Percentiles rank a stretch among this genome's conserved stretches.
Conservation (phyloP, 2,113 vertebrate species). For the Psittacus erithacus region DNA sequence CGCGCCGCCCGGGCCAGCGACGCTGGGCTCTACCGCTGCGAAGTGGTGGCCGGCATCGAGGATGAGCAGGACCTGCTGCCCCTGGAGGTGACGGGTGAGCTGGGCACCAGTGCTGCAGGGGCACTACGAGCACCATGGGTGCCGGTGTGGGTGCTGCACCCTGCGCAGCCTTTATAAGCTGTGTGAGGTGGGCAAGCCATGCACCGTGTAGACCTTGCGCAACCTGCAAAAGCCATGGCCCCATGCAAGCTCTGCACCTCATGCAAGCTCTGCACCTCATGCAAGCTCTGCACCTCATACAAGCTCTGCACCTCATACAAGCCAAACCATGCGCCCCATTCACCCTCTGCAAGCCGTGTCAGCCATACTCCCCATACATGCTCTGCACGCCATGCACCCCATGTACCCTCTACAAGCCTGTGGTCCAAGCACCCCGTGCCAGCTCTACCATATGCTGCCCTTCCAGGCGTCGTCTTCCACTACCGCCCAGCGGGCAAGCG, state of each 20-base stretch:
- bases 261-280: fast-evolving
- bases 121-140: fast-evolving
- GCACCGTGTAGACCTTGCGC: too few relatives aligned
- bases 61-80: constrained; percentile 94
- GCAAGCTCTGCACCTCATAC: fast-evolving
- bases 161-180: fast-evolving
- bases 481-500: constrained; percentile 89
- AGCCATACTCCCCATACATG: not conserved
- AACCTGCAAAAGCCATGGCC: not conserved
- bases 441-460: not conserved
- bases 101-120: fast-evolving
- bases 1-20: constrained; percentile 86
- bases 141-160: fast-evolving
- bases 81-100: constrained; percentile 91
- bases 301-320: not conserved
- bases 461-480: constrained; percentile 91
- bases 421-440: not conserved
- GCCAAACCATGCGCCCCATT: not conserved
- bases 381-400: not conserved
- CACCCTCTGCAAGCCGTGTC: fast-evolving
- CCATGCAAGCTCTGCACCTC: not conserved
- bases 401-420: not conserved
- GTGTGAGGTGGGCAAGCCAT: fast-evolving
- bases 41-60: constrained; percentile 92
- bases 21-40: constrained; percentile 91